phyloP scores from a whole-genome alignment of 2,113 vertebrate genomes.

The Chloroceryle aenea region DNA sequence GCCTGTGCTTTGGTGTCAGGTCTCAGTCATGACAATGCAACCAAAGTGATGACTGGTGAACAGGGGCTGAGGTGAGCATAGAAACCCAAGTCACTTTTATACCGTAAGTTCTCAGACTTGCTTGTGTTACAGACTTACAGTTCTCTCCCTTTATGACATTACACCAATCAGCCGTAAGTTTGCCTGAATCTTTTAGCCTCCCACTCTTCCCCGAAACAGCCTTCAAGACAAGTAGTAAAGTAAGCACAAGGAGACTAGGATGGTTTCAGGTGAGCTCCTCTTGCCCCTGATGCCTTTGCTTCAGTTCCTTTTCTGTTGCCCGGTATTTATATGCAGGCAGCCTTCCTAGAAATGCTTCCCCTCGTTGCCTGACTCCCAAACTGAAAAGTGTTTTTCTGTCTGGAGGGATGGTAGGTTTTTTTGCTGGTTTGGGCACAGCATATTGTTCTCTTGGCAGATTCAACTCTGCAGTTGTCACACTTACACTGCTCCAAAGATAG shows the following conservation, averaged over 20 bases:
- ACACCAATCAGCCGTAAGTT: not conserved
- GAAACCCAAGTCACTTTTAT: not conserved
- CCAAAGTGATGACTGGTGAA: not conserved
- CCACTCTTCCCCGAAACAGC: not conserved
- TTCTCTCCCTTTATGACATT: not conserved
- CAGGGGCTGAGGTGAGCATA: fast-evolving
- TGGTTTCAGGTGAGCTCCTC: not conserved
- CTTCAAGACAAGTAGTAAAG: not conserved
- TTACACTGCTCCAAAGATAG: not conserved
- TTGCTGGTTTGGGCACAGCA: not conserved
- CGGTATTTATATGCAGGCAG: fast-evolving
- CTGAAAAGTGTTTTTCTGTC: not conserved
- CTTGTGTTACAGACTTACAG: not conserved
- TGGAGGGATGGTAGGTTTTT: not conserved
- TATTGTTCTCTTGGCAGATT: not conserved
- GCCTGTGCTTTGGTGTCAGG: not conserved
- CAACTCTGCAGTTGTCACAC: not conserved
- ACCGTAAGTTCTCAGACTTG: not conserved
- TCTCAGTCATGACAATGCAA: not conserved
- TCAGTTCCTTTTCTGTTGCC: not conserved
- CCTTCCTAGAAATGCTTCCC: not conserved
- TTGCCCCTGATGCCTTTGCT: not conserved
- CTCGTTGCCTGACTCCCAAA: not conserved
- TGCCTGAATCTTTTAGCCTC: not conserved
- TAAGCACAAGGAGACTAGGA: fast-evolving